Percentiles rank a stretch among this genome's conserved stretches.
These are phyloP conservation scores for Megalopta genalis DNA, from an alignment of 1,140 invertebrate genomes.

Conservation along the genomic window DNA sequence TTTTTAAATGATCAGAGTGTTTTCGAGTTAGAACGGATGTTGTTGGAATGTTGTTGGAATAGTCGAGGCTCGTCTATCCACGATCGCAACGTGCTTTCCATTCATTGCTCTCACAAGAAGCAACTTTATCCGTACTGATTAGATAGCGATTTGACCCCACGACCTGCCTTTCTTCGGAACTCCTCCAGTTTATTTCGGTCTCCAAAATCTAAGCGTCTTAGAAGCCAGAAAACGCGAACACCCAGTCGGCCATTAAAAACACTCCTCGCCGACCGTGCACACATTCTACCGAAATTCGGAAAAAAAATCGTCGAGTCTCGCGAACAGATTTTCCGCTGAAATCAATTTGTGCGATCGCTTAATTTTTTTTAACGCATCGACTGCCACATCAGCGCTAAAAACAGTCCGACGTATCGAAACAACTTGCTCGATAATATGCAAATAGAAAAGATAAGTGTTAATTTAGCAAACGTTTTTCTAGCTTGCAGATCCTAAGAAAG, in stretches of 20 bases:
- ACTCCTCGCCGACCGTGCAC: not conserved
- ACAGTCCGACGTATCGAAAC: too few species aligned
- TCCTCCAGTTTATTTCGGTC: conserved; percentile 56
- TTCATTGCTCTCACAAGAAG: conserved; percentile 70
- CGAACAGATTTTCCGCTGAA: not conserved
- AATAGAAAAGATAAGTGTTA: too few species aligned
- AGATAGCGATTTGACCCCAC: conserved; percentile 73
- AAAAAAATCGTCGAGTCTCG: too few species aligned
- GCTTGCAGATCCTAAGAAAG: too few species aligned
- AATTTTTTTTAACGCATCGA: too few species aligned
- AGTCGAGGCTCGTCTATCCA: conserved; percentile 14
- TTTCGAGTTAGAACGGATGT: not conserved
- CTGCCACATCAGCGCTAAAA: too few species aligned
- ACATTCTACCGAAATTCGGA: not conserved
- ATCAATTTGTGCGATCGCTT: too few species aligned
- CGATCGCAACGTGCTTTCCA: conserved; percentile 64
- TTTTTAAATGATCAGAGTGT: not conserved
- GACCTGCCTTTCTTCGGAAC: conserved; percentile 71
- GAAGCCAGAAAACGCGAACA: not conserved
- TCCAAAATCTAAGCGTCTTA: conserved; percentile 48
- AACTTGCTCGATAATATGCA: too few species aligned
- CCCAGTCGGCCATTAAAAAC: not conserved
- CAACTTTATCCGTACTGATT: conserved; percentile 73
- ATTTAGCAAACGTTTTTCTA: too few species aligned
- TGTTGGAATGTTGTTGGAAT: not conserved